Conservation (phyloP, 1,140 invertebrate species). For the Drosophila sp. region DNA sequence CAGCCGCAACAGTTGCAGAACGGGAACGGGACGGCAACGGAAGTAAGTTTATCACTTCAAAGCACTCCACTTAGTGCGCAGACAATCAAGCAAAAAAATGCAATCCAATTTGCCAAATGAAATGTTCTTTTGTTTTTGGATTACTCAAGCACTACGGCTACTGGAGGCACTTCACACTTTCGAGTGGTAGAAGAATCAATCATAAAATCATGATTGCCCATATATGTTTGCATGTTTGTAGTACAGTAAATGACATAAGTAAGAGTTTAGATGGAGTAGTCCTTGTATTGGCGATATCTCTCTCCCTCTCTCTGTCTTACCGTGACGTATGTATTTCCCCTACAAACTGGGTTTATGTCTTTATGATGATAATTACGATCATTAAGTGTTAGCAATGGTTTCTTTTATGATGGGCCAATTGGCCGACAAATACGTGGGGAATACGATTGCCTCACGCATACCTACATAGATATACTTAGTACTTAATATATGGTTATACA, state of each 20-base stretch:
- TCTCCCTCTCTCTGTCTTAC: background rate
- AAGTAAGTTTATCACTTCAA: conserved; percentile 31
- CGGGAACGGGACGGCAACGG: conserved; percentile 9
- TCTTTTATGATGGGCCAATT: conserved; percentile 46
- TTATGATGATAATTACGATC: conserved; percentile 51
- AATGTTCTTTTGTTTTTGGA: background rate
- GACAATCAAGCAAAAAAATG: background rate
- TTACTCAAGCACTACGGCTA: background rate
- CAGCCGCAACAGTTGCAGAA: background rate
- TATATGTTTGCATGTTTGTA: background rate
- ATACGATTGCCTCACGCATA: background rate
- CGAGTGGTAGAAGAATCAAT: background rate
- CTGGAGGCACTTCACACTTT: background rate
- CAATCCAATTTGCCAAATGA: conserved; percentile 6
- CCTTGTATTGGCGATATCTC: background rate
- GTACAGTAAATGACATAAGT: background rate
- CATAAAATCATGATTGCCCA: background rate
- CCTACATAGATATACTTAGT: background rate
- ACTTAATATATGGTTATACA: background rate
- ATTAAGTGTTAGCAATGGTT: conserved; percentile 30
- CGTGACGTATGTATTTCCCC: background rate
- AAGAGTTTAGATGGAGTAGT: background rate
- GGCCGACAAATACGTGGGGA: conserved; percentile 52
- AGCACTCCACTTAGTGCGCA: background rate
- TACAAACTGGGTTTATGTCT: conserved; percentile 26